Base-by-base conservation (phyloP, 2,797 vertebrate genomes). In the Sebastes trivittatus region DNA sequence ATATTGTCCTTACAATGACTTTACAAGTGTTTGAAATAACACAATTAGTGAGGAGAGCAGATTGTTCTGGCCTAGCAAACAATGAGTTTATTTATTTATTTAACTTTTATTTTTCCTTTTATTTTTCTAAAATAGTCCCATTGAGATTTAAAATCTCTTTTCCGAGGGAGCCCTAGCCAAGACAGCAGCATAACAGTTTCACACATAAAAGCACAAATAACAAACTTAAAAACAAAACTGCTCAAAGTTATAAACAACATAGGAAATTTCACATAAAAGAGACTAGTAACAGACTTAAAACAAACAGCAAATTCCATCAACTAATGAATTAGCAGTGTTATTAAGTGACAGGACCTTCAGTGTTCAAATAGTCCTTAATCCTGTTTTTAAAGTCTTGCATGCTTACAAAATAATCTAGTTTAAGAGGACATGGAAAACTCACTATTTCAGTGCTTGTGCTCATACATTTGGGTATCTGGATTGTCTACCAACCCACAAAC, bases 21-120 rank as follows among this genome's bases (percentile, higher is more conserved):
- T 6, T 70, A 9, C 20, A 69, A 64, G 30, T 78, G 61, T 67
- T 75, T 60, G 60, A 72, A 59, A 75, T 29, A 59, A 83, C 13
- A 68, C 49, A 64, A 73, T 78, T 34, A 72, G 23, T 1, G 5
- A 34, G 4, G 6, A n/a, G 29, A 67, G 34, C 6, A 10, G 65
- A 14, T 63, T 64, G 22, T 61, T 14, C 64, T 56, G 16, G 30
- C 36, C 34, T 7, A 42, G 11, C 3, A 52, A 42, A 68, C 60
- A 70, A 18, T 18, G 14, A 18, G 11, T 27, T 16, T 8, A 25
- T 29, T 20, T 30, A 29, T 60, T n/a, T 2, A n/a, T n/a, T 11
- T n/a, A 32, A 3, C 16, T 13, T 20, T 60, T 30, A 29, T 11
- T 56, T 56, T 2, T 56, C 25, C 16, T 13, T 20, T 60, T 30